Base-by-base conservation (phyloP, 1,140 invertebrate species). In the Pogonognathellus flavescens region DNA sequence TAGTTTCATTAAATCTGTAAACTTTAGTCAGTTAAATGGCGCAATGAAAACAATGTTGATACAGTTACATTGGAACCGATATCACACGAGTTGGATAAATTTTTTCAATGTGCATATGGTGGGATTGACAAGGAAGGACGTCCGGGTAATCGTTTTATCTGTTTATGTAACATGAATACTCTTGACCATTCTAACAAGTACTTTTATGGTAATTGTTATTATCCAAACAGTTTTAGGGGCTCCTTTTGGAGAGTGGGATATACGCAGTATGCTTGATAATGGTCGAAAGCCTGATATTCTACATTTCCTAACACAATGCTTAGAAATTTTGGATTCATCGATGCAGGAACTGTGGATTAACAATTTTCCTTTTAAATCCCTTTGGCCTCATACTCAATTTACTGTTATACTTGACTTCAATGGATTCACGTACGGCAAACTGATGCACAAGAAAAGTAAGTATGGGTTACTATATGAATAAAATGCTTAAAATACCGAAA, bases 381-480 rank as follows among this genome's bases (percentile, higher is more conserved):
- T 57, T 0, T 82, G 81, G 81, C 81, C 55, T n/a, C 31, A 60
- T 11, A 82, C 81, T 10, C 55, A 62, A 18, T 60, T 82, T 20
- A 82, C 81, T 18, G 25, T 62, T 18, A 41, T 82, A 50, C n/a
- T 82, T 62, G 81, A 82, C n/a, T 22, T 82, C 14, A 41, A 60
- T 1, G 57, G 53, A 6, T 82, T 57, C 20, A 60, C 55, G 11
- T 60, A 60, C 7, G 20, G 55, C 4, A 53, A 82, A 62, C 13
- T 82, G 25, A 82, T 57, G 31, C 81, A 82, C 20, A 82, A 82
- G 41, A 82, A 82, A 62, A 25, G 81, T 82, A 82, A 76, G 62
- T n/a, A n/a, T 25, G 10, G 22, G 9, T 5, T 13, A 13, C 22
- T 8, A 9, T 31, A 7, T 31, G n/a, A n/a, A n/a, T n/a, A n/a